A percentile compares a stretch with the other conserved stretches of the same genome.
phyloP scores from a whole-genome alignment of 2,113 vertebrate genomes.

The Strix aluco region DNA sequence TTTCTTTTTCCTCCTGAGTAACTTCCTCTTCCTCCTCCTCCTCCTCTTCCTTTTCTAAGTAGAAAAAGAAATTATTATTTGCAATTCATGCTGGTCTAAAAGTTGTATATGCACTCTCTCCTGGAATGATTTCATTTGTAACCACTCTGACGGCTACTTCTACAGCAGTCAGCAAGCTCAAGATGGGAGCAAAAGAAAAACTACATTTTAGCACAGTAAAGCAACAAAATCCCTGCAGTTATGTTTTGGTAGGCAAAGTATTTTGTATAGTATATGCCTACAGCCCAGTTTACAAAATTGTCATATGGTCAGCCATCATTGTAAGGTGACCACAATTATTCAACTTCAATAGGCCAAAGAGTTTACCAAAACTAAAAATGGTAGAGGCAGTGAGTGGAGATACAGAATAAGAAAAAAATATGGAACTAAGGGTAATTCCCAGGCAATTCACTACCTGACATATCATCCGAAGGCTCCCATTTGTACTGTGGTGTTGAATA shows the following conservation, averaged over 20 bases:
- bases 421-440: not conserved
- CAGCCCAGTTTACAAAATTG: not conserved
- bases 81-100: not conserved
- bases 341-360: not conserved
- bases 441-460: slow-evolving; percentile 73
- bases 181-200: not conserved
- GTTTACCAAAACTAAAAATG: not conserved
- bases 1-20: slow-evolving; percentile 72
- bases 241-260: not conserved
- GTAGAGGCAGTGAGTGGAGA: not conserved
- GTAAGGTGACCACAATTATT: not conserved
- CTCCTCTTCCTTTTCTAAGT: slow-evolving; percentile 77
- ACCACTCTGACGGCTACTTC: not conserved
- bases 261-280: not conserved
- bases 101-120: not conserved
- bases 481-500: slow-evolving; percentile 95
- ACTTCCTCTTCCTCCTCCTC: slow-evolving; percentile 67
- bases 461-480: slow-evolving; percentile 74
- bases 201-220: not conserved
- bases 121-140: not conserved
- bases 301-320: rapidly evolving
- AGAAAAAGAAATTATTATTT: slow-evolving; percentile 28
- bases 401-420: not conserved
- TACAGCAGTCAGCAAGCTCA: not conserved
- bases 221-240: not conserved